Conservation (phyloP, 2,113 vertebrate species). For the Burhinus oedicnemus region DNA sequence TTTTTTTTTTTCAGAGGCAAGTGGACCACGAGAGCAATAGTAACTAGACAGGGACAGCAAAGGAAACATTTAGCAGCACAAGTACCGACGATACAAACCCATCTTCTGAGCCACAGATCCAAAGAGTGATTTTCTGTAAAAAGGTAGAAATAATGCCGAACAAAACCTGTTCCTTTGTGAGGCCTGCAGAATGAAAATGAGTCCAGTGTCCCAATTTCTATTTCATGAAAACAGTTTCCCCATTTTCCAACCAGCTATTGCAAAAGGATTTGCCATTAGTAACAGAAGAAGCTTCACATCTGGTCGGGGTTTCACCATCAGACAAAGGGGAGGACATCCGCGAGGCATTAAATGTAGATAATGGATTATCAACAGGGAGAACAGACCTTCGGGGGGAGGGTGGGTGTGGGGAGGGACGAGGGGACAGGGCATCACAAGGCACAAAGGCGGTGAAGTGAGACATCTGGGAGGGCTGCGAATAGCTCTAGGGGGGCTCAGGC, state of each 20-base stretch:
- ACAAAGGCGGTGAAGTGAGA: slow-evolving; percentile 5
- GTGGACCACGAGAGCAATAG: not conserved
- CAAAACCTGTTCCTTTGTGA: not conserved
- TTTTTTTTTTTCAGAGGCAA: not conserved
- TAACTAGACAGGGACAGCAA: not conserved
- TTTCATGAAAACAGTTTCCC: not conserved
- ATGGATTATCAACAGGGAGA: slow-evolving; percentile 53
- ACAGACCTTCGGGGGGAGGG: not conserved
- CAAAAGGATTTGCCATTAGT: slow-evolving; percentile 52
- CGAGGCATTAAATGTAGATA: slow-evolving; percentile 59
- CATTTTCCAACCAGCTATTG: not conserved
- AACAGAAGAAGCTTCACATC: slow-evolving; percentile 57
- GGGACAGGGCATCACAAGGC: not conserved
- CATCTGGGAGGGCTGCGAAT: slow-evolving; percentile 3
- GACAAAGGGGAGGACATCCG: slow-evolving; percentile 26
- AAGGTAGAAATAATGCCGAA: not conserved
- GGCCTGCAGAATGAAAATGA: not conserved
- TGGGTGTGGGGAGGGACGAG: not conserved
- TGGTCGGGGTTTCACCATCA: not conserved
- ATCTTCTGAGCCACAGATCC: not conserved
- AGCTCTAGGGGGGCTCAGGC: not conserved
- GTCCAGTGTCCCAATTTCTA: not conserved
- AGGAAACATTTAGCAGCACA: not conserved
- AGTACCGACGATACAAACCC: not conserved
- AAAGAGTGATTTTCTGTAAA: not conserved